A percentile compares a stretch with the other conserved stretches of the same genome.
These are phyloP conservation scores for Ictalurus furcatus DNA, from an alignment of 2,113 vertebrate species.

Conservation along the genomic window DNA sequence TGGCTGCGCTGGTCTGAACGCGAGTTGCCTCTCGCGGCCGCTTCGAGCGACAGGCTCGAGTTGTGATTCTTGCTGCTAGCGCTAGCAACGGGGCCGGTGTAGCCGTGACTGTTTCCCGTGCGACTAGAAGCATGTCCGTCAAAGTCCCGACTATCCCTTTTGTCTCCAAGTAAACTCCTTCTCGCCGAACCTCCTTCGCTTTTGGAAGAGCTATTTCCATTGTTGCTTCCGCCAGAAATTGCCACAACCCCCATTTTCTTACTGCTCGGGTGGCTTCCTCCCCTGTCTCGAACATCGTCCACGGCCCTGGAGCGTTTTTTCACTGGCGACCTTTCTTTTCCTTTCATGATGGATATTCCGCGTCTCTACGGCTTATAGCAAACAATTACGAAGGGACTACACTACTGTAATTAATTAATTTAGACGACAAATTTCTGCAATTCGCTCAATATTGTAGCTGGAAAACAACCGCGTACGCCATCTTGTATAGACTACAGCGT, in stretches of 20 bases:
- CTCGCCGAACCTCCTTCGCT: constrained; percentile 78
- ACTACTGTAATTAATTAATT: constrained; percentile 9
- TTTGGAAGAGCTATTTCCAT: constrained; percentile 77
- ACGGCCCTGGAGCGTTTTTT: constrained; percentile 92
- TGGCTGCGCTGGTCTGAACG: constrained; percentile 72
- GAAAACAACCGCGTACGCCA: constrained; percentile 77
- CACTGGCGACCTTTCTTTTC: constrained; percentile 92
- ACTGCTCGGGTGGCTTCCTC: constrained; percentile 82
- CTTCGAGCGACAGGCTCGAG: constrained; percentile 71
- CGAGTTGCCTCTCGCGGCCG: constrained; percentile 64
- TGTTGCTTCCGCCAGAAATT: constrained; percentile 75
- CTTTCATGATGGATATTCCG: constrained; percentile 80
- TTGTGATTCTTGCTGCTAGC: constrained; percentile 78
- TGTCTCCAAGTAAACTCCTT: constrained; percentile 81
- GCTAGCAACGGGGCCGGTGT: constrained; percentile 69
- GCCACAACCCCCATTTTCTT: constrained; percentile 87
- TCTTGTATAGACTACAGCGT: constrained; percentile 71
- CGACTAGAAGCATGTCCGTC: constrained; percentile 77
- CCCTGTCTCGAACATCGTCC: constrained; percentile 83
- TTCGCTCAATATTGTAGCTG: constrained; percentile 68
- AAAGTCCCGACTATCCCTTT: constrained; percentile 82
- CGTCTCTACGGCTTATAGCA: constrained; percentile 21
- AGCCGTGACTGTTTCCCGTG: constrained; percentile 78
- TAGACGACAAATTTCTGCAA: constrained; percentile 21
- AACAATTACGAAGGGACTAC: constrained; percentile 8